Conservation (phyloP, 2,797 vertebrate genomes). For the Darevskia mixta region DNA sequence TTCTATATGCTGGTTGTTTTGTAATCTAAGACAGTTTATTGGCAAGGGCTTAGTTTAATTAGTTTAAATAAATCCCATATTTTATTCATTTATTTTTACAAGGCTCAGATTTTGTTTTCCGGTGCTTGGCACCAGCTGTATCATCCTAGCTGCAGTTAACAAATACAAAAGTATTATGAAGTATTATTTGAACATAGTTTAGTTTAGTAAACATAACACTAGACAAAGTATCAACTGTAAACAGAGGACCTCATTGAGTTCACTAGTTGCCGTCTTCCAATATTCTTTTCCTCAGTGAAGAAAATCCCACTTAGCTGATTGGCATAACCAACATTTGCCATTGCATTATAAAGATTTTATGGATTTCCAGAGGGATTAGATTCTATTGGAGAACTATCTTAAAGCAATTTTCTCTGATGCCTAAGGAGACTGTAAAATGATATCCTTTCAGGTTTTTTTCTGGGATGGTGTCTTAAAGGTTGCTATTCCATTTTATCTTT, state of each 20-base stretch:
- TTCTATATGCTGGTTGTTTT: background rate
- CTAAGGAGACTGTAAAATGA: background rate
- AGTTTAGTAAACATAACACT: slow-evolving; percentile 5
- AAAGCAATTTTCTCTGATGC: background rate
- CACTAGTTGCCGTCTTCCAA: background rate
- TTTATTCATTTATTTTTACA: slow-evolving; percentile 17
- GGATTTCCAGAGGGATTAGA: background rate
- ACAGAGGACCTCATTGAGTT: background rate
- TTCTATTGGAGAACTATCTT: background rate
- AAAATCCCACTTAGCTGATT: background rate
- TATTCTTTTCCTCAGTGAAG: background rate
- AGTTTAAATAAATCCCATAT: slow-evolving; percentile 14
- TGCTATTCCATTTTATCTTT: background rate
- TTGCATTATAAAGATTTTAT: background rate
- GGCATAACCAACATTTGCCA: background rate
- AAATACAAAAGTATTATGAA: background rate
- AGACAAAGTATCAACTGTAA: background rate
- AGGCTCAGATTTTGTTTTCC: background rate
- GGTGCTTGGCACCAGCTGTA: background rate
- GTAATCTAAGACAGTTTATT: background rate
- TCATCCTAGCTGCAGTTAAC: background rate
- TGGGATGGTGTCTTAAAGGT: background rate
- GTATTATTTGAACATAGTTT: background rate
- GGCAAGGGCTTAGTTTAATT: background rate
- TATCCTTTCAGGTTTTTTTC: background rate